Conservation (phyloP, 2,888 invertebrate species). For the Furcula furcula region DNA sequence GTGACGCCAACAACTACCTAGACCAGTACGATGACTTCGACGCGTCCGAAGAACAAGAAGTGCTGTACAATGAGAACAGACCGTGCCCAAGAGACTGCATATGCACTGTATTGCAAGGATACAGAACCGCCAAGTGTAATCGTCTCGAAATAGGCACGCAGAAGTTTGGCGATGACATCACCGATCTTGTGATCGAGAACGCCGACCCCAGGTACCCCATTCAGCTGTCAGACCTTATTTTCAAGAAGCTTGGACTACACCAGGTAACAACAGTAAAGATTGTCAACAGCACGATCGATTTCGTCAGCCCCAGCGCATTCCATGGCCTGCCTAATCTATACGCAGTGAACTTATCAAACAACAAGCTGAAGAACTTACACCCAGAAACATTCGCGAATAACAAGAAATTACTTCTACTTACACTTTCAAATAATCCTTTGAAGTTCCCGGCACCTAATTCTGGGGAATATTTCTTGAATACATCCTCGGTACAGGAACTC, state of each 20-base stretch:
- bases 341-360: conserved; percentile 86
- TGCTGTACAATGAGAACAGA: conserved; percentile 70
- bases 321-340: conserved; percentile 84
- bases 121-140: conserved; percentile 85
- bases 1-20: conserved; percentile 53
- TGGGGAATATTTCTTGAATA: conserved; percentile 78
- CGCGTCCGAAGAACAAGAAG: conserved; percentile 71
- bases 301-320: conserved; percentile 86
- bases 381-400: conserved; percentile 87
- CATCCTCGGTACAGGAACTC: conserved; percentile 85
- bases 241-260: conserved; percentile 83
- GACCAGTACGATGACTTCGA: conserved; percentile 72
- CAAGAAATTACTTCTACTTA: conserved; percentile 84
- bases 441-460: conserved; percentile 65
- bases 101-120: conserved; percentile 82
- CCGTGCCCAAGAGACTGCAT: conserved; percentile 84
- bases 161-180: conserved; percentile 85
- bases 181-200: conserved; percentile 85
- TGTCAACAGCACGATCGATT: conserved; percentile 85
- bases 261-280: conserved; percentile 86
- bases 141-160: conserved; percentile 85
- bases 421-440: conserved; percentile 85
- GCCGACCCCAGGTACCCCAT: conserved; percentile 82
- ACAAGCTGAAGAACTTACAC: conserved; percentile 84
- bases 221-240: conserved; percentile 82